phyloP scores from a whole-genome alignment of 2,797 vertebrate genomes.

The Acestrorhynchus altus region DNA sequence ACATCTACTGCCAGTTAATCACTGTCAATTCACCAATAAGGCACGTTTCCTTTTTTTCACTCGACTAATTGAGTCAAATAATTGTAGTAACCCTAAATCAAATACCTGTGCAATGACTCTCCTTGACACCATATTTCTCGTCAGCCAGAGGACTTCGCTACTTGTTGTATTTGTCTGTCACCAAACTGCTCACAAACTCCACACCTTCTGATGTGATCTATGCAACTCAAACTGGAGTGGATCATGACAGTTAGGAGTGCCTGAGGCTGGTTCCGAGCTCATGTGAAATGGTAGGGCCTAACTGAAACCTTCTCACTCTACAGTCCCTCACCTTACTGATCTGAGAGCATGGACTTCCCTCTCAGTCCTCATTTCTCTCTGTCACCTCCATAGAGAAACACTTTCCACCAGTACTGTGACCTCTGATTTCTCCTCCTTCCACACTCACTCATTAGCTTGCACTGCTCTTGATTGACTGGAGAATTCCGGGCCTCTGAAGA shows the following conservation, averaged over 20 bases:
- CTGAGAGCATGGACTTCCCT: neutral
- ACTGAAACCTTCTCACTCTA: neutral
- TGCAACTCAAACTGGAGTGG: neutral
- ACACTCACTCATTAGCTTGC: neutral
- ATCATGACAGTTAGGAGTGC: neutral
- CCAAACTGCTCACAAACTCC: no score
- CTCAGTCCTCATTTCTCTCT: neutral
- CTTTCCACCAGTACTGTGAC: neutral
- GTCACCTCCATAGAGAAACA: neutral
- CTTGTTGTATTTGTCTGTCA: neutral
- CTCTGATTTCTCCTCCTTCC: neutral
- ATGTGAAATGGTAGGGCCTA: neutral
- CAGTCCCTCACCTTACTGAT: neutral
- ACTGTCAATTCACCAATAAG: no score
- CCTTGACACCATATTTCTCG: neutral
- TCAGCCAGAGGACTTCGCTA: neutral
- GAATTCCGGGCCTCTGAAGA: constrained; percentile 42
- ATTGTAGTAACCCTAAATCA: neutral
- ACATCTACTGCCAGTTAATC: no score
- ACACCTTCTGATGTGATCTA: neutral
- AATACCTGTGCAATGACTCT: neutral
- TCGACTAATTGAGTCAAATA: neutral
- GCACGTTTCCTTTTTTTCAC: no score
- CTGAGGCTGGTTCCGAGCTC: constrained; percentile 2
- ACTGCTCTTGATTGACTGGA: constrained; percentile 37